Percentiles rank a stretch among this genome's conserved stretches.
phyloP scores from a whole-genome alignment of 2,797 vertebrate species.

The Myotis daubentonii region DNA sequence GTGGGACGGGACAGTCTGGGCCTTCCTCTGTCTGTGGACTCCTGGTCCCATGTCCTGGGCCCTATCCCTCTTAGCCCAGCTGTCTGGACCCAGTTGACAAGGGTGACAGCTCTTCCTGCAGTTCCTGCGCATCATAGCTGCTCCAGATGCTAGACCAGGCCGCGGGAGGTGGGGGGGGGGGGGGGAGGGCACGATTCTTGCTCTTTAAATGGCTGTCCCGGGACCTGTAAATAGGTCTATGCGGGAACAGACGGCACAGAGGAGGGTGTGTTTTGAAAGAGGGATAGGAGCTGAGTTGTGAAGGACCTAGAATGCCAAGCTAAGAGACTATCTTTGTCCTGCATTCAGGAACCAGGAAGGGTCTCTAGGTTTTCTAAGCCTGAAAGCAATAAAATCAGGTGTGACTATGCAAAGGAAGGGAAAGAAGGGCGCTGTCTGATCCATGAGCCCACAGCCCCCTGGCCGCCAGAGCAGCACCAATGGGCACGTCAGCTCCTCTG shows the following conservation, averaged over 20 bases:
- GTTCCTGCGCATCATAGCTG: background rate
- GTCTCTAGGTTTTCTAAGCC: background rate
- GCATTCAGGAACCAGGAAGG: background rate
- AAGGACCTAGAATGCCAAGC: background rate
- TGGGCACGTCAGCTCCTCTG: background rate
- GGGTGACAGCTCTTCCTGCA: background rate
- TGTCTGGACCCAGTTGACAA: background rate
- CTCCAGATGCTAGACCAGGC: background rate
- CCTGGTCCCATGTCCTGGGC: background rate
- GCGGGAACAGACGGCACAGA: background rate
- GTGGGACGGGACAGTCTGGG: background rate
- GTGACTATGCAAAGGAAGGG: background rate
- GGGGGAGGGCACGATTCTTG: accelerated
- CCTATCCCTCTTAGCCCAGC: background rate
- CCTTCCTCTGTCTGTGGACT: background rate
- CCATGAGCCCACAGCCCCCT: background rate
- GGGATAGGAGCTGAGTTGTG: background rate
- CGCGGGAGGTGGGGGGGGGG: background rate
- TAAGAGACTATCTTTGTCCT: background rate
- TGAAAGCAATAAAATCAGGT: background rate
- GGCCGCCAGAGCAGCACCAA: too few relatives aligned
- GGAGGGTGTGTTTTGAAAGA: background rate
- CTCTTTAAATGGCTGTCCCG: background rate
- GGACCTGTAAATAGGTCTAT: background rate
- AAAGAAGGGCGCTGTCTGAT: background rate